Evolutionary conservation across 2,888 invertebrate genomes (phyloP).

Genomic region (Caenorhabditis afra): DNA sequence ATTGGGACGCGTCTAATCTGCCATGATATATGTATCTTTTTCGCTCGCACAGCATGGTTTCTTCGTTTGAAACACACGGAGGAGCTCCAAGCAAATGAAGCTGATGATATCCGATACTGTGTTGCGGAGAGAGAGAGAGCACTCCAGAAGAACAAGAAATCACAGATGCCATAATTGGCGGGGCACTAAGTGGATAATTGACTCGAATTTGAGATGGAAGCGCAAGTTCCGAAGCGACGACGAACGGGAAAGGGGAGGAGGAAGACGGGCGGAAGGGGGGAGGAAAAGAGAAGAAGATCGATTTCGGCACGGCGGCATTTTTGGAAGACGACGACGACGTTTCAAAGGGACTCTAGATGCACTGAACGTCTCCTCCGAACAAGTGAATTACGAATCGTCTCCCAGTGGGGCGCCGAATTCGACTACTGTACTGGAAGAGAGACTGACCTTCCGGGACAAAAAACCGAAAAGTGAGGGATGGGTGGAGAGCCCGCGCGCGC

Average conservation of each 20-base stretch:
- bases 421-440: not conserved
- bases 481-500: not conserved
- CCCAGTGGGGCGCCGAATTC: not conserved
- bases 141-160: slow-evolving; percentile 29
- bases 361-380: slow-evolving; percentile 5
- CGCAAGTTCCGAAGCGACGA: slow-evolving; percentile 34
- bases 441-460: not conserved
- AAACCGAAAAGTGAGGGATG: not conserved
- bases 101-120: slow-evolving; percentile 45
- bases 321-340: slow-evolving; percentile 11
- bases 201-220: slow-evolving; percentile 50
- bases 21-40: slow-evolving; percentile 55
- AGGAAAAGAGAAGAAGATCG: slow-evolving; percentile 28
- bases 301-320: slow-evolving; percentile 27
- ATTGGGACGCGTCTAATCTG: slow-evolving; percentile 44
- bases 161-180: slow-evolving; percentile 59
- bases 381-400: not conserved
- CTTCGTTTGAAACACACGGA: slow-evolving; percentile 2
- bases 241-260: slow-evolving; percentile 14
- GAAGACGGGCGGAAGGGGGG: not conserved
- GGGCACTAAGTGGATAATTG: slow-evolving; percentile 58
- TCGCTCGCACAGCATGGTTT: slow-evolving; percentile 36
- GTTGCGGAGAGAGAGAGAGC: not conserved
- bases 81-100: not conserved
- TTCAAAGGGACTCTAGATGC: slow-evolving; percentile 14